phyloP scores from a whole-genome alignment of 2,113 vertebrate genomes.

The Callopanchax toddi region DNA sequence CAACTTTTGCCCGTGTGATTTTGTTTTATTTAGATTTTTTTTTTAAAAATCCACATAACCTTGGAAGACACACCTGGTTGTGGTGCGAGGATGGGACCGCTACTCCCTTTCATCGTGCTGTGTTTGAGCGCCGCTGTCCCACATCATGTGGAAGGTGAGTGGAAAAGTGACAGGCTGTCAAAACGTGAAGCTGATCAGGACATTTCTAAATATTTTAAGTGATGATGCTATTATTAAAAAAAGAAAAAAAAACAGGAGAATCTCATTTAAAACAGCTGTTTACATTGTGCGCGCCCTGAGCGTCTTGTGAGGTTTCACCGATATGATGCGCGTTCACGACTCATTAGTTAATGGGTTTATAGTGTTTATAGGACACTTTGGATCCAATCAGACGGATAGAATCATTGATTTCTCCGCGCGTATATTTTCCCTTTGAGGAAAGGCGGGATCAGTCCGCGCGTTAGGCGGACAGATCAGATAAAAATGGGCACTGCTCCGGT shows the following conservation, averaged over 20 bases:
- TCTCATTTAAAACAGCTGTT: slow-evolving; percentile 1
- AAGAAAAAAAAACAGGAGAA: too few species aligned
- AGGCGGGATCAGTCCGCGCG: background rate
- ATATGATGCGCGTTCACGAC: background rate
- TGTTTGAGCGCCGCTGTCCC: slow-evolving; percentile 79
- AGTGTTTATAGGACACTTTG: slow-evolving; percentile 35
- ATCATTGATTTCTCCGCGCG: slow-evolving; percentile 4
- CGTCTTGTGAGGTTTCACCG: too few species aligned
- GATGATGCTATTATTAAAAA: background rate
- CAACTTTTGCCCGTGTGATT: slow-evolving; percentile 69
- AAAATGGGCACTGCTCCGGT: slow-evolving; percentile 21
- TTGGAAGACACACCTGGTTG: slow-evolving; percentile 67
- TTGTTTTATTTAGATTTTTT: slow-evolving; percentile 1
- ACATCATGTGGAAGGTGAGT: slow-evolving; percentile 79
- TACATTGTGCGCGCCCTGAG: too few species aligned
- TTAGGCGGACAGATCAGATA: slow-evolving; percentile 21
- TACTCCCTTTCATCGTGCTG: slow-evolving; percentile 74
- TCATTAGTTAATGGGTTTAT: slow-evolving; percentile 29
- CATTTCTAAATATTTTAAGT: background rate
- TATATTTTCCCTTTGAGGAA: slow-evolving; percentile 13
- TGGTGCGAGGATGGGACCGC: slow-evolving; percentile 78
- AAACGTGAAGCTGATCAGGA: too few species aligned
- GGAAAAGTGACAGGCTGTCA: slow-evolving; percentile 46
- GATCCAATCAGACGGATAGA: background rate
- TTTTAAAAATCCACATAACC: slow-evolving; percentile 50